These are phyloP conservation scores for Psittacula derbiana DNA, from an alignment of 2,797 vertebrate species.

Conservation along the genomic window DNA sequence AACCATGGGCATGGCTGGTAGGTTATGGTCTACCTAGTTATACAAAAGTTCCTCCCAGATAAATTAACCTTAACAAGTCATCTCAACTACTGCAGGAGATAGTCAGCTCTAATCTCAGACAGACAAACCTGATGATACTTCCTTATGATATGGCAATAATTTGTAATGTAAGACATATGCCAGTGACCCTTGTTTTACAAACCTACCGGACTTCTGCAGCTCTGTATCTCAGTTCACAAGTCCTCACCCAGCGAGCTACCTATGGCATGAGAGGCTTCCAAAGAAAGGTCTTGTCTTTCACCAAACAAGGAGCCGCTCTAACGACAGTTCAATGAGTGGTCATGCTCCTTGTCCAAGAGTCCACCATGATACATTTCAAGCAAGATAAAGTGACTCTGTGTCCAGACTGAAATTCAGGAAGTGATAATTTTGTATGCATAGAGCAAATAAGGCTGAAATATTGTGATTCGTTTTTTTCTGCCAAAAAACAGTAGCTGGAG, in stretches of 20 bases:
- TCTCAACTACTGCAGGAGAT: neutral
- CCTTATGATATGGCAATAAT: neutral
- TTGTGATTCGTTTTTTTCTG: neutral
- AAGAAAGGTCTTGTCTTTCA: neutral
- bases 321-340: neutral
- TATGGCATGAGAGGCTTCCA: neutral
- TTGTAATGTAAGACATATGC: neutral
- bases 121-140: neutral
- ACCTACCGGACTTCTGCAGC: accelerated
- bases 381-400: accelerated
- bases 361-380: neutral
- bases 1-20: neutral
- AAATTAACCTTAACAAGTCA: neutral
- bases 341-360: neutral
- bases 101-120: neutral
- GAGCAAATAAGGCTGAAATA: neutral
- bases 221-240: neutral
- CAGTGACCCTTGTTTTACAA: neutral
- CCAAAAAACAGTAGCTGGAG: neutral
- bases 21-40: neutral
- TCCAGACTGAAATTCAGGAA: neutral
- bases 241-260: neutral
- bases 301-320: neutral
- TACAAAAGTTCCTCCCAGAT: neutral
- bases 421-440: neutral